Evolutionary conservation across 2,113 vertebrate genomes (phyloP), one percentile per base, ranked within the genome.

Genomic region (Aptenodytes patagonicus): DNA sequence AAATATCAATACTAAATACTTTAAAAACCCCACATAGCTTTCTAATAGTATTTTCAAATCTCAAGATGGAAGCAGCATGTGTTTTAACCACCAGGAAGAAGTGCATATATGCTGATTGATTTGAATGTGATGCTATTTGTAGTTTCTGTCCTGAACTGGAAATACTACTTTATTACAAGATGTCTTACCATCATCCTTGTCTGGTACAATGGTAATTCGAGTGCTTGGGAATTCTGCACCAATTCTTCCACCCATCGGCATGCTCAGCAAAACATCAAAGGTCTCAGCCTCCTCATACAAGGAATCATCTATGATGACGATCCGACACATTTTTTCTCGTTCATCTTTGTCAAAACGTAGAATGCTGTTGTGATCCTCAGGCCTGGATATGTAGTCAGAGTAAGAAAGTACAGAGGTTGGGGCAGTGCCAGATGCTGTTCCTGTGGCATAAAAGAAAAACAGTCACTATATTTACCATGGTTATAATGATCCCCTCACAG

Each of bases 321-420:
- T 90, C 1, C 98, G 98, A 71, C 99, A 99, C 75, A 51, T 90
- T 95, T 99, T 99, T 96, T 99, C 99, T 7, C 34, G 77, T 83
- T 99, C 99, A 0, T 98, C 99, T 95, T 97, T 99, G 95, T 99
- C 98, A 77, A 99, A 99, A 75, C 97, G 99, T 16, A 99, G 81
- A n/a, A 99, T 9, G 28, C 99, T 99, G 97, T 88, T 97, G 92
- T 99, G 99, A 88, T 99, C 99, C 97, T 99, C 99, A 0, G 98
- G 98, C 34, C 99, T 98, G 46, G 99, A 99, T 96, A 99, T 99
- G 97, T 99, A 99, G 97, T 99, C 99, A 0, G 99, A 99, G 93
- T 99, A 99, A 31, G 99, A 99, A 64, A 99, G 98, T 16, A 99
- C 99, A 2, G 98, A 98, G 38, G 97, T 98, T 38, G 99, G 99